Conservation (phyloP, 2,113 vertebrate species). For the Odobenus rosmarus region DNA sequence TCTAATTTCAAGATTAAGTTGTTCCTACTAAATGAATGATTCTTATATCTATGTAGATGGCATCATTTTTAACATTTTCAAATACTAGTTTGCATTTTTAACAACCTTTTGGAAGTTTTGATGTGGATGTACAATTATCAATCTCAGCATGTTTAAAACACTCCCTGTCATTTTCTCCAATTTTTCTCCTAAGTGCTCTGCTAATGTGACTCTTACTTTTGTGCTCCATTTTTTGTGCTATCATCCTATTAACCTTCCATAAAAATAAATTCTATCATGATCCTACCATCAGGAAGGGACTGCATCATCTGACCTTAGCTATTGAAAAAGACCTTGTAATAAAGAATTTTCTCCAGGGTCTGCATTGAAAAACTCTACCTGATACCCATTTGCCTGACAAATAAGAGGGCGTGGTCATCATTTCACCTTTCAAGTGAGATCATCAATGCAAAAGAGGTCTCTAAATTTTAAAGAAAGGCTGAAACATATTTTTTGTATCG, state of each 20-base stretch:
- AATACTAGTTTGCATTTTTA: background rate
- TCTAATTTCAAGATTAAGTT: background rate
- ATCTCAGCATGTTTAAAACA: background rate
- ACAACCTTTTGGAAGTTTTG: background rate
- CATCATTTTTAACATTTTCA: background rate
- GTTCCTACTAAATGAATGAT: background rate
- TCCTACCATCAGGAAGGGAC: background rate
- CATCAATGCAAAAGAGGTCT: background rate
- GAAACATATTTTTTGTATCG: background rate
- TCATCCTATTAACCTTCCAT: background rate
- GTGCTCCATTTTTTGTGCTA: background rate
- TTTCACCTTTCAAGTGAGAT: conserved; percentile 24
- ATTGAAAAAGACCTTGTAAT: background rate
- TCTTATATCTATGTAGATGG: background rate
- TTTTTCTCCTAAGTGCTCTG: conserved; percentile 9
- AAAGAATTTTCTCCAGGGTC: background rate
- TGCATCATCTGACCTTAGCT: background rate
- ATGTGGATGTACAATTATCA: background rate
- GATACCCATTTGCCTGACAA: background rate
- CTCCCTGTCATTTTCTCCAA: background rate
- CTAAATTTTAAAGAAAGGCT: conserved; percentile 5
- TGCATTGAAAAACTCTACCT: background rate
- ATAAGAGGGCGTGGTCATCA: background rate
- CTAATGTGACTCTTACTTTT: background rate
- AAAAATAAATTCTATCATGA: background rate